A percentile compares a stretch with the other conserved stretches of the same genome.
phyloP scores from a whole-genome alignment of 2,797 vertebrate genomes.

The Phrynocephalus guinanensis region DNA sequence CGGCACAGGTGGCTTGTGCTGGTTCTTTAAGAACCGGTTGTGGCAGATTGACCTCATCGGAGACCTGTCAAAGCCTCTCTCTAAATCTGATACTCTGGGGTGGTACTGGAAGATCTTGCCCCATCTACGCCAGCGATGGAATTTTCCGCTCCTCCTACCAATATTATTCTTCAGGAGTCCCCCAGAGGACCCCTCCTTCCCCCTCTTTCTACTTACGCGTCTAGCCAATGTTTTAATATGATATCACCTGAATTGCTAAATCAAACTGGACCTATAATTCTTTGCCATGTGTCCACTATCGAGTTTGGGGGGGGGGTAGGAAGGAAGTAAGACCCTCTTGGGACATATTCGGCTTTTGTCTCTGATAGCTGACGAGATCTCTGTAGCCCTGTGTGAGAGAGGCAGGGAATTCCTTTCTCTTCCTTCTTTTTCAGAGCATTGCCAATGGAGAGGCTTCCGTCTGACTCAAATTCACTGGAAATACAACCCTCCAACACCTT shows the following conservation, averaged over 20 bases:
- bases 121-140: too few relatives aligned
- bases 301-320: rapidly evolving
- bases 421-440: conserved; percentile 44
- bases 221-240: background rate
- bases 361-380: background rate
- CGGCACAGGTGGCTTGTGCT: background rate
- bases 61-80: background rate
- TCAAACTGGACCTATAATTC: conserved; percentile 50
- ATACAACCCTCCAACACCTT: conserved; percentile 64
- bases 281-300: conserved; percentile 17
- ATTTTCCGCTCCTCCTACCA: background rate
- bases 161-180: background rate
- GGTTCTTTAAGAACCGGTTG: background rate
- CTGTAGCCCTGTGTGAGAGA: conserved; percentile 21
- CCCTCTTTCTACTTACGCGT: background rate
- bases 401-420: conserved; percentile 81
- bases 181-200: background rate
- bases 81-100: background rate
- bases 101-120: background rate
- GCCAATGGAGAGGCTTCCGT: conserved; percentile 73
- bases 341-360: conserved; percentile 1
- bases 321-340: background rate
- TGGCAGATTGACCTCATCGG: background rate
- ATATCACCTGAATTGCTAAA: conserved; percentile 55
- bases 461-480: conserved; percentile 76